Base-by-base conservation (phyloP, 2,888 invertebrate genomes). In the Sminthurinus aureus region DNA sequence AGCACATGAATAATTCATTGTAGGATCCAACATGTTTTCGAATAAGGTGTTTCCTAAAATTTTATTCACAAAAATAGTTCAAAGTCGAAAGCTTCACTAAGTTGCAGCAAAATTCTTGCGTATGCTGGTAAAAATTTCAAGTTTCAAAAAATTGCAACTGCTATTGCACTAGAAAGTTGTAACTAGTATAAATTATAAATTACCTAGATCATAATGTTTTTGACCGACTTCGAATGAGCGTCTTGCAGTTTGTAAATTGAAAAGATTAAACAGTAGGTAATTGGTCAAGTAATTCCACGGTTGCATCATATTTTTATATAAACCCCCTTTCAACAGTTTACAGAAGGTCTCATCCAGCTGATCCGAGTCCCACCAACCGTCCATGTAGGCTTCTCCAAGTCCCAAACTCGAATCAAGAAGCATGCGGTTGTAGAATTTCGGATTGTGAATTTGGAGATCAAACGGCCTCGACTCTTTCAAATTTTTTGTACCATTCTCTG, bases 1-100 rank as follows among this genome's bases (percentile, higher is more conserved):
- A 15, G 85, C 88, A 50, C 87, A 87, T 24, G 85, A 85, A 83
- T 88, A 87, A 71, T 85, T 86, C 86, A 87, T 87, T 4, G 84
- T 81, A 1, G 87, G 85, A 71, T 87, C 87, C 76, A 88, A 83
- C 71, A 88, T 85, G 20, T 83, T 74, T 58, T 85, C 84, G 74
- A 86, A 87, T 38, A 87, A 69, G 12, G 85, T 84, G 77, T 87
- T 87, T 24, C 86, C 87, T 87, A 74, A 6, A 38, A 38, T n/a
- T n/a, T n/a, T n/a, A n/a, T n/a, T n/a, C n/a, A n/a, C n/a, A n/a
- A n/a, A n/a, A n/a, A n/a, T n/a, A n/a, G n/a, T 38, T 38, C 6
- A 38, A 38, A 38, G 6, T 1, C n/a, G n/a, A n/a, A n/a, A n/a
- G n/a, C n/a, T n/a, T n/a, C n/a, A n/a, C n/a, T n/a, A n/a, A n/a